Base-by-base conservation (phyloP, 2,888 invertebrate genomes). In the Heliconius hortense region DNA sequence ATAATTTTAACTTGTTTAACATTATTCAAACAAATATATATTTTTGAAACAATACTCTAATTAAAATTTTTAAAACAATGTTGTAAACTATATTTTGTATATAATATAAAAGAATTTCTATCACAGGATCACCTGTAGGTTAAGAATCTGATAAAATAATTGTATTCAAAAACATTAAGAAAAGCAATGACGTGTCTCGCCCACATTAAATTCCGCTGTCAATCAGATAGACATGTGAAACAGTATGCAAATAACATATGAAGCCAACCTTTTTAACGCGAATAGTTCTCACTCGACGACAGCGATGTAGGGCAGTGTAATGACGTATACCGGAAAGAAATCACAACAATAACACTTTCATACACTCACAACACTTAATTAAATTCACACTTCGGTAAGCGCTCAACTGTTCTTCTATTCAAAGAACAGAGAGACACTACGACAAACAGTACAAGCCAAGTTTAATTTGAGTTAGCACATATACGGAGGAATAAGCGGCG, bases 111-210 rank as follows among this genome's bases (percentile, higher is more conserved):
- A 24, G 24, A 13, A 59, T 26, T 28, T 15, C 15, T 18, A n/a
- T 39, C n/a, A n/a, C n/a, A 39, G n/a, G 24, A 24, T 2, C 13
- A 35, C 64, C 35, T n/a, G 15, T 39, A n/a, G 2, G n/a, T 35
- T 31, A 63, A n/a, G 31, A 63, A 11, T n/a, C 11, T 28, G 28
- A 21, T 18, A 69, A 18, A 69, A 56, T 8, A 31, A 56, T 56
- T 24, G 35, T 75, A 43, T 75, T 74, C 67, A 56, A 73, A 78
- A 75, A 76, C 73, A 79, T 74, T 77, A 79, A 62, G 71, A 75
- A 86, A 88, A 87, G 88, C 84, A 84, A 88, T 92, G 92, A 94
- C 93, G 93, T 93, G 93, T 93, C 92, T 86, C 91, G 85, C 89
- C 90, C 89, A 90, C 90, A 86, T 85, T 75, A 76, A 77, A 82